Evolutionary conservation across 1,140 invertebrate species (phyloP).

Genomic region (Cecropterus lyciades): DNA sequence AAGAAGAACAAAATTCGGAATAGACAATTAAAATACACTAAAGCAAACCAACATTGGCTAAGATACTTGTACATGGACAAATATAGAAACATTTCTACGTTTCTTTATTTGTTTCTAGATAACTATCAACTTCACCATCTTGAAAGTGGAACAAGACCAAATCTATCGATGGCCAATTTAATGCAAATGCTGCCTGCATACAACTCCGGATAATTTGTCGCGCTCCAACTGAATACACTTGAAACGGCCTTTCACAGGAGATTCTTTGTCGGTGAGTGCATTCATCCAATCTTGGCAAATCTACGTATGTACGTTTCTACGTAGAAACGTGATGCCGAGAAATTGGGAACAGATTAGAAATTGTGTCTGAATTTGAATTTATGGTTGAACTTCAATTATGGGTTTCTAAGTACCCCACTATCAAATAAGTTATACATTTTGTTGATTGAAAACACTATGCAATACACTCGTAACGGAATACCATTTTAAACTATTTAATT

Average conservation of each 20-base stretch:
- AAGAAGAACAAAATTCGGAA: no score
- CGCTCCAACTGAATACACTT: constrained; percentile 3
- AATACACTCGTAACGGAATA: no score
- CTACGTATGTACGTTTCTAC: neutral
- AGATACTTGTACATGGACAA: no score
- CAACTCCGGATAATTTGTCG: constrained; percentile 19
- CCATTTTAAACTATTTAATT: no score
- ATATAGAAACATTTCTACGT: no score
- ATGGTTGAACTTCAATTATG: neutral
- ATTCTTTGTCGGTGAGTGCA: constrained; percentile 2
- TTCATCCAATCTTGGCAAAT: neutral
- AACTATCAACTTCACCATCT: constrained; percentile 4
- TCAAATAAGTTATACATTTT: no score
- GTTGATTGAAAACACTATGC: no score
- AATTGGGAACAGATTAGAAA: neutral
- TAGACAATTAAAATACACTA: no score
- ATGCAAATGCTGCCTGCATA: constrained; percentile 50
- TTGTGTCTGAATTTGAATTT: neutral
- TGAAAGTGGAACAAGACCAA: constrained; percentile 54
- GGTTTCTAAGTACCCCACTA: no score
- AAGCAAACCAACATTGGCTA: no score
- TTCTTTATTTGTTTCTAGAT: no score
- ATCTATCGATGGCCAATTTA: constrained; percentile 65
- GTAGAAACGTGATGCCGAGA: neutral
- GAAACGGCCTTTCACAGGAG: neutral